Percentiles rank a stretch among this genome's conserved stretches.
Evolutionary conservation across 1,140 invertebrate species (phyloP).

Genomic region (Sminthurinus signatus): DNA sequence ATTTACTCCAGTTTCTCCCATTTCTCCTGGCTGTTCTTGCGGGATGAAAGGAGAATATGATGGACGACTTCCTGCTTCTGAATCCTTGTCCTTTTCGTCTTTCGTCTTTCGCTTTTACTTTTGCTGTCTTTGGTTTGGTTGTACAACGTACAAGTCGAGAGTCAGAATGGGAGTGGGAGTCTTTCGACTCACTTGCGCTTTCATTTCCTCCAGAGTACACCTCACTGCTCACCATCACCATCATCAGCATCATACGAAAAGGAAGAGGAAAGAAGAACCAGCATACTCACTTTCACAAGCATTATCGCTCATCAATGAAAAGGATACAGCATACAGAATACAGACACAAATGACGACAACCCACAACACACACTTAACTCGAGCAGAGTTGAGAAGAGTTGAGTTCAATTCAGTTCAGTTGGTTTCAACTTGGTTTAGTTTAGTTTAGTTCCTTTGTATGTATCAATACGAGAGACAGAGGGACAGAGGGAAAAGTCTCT

Average conservation of each 20-base stretch:
- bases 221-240: conserved; percentile 8
- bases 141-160: background rate
- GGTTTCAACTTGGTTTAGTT: too few species aligned
- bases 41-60: conserved; percentile 22
- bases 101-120: conserved; percentile 9
- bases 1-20: too few species aligned
- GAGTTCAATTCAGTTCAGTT: too few species aligned
- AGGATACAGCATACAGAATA: background rate
- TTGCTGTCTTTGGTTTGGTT: background rate
- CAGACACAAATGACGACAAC: too few species aligned
- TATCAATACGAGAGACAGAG: background rate
- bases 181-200: conserved; percentile 35
- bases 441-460: too few species aligned
- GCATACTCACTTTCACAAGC: background rate
- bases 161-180: too few species aligned
- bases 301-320: conserved; percentile 16
- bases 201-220: conserved; percentile 30
- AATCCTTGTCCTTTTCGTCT: too few species aligned
- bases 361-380: too few species aligned
- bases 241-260: background rate
- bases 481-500: background rate
- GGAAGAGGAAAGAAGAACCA: conserved; percentile 1
- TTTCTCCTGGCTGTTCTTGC: background rate
- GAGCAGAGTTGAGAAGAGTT: too few species aligned
- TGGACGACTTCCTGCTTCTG: conserved; percentile 33